Conservation (phyloP, 1,140 invertebrate genomes). For the Temnothorax longispinosus region DNA sequence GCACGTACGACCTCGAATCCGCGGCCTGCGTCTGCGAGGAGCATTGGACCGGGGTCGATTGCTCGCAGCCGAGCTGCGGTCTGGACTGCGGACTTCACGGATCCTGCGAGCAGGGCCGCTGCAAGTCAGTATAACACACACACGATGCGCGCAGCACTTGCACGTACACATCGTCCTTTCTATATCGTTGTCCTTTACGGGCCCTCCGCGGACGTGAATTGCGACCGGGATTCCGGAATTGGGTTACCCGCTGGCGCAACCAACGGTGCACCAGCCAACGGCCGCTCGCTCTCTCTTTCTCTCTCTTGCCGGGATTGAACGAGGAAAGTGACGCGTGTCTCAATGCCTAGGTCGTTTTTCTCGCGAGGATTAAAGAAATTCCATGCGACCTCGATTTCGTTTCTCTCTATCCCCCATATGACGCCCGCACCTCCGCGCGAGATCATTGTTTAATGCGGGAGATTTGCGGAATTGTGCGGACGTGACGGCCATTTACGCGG, state of each 20-base stretch:
- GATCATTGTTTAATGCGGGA: conserved; percentile 42
- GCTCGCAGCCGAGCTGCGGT: conserved; percentile 95
- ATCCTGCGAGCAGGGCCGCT: conserved; percentile 94
- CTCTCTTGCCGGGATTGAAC: conserved; percentile 8
- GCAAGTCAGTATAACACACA: conserved; percentile 85
- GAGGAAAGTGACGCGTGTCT: conserved; percentile 35
- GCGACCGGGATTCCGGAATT: conserved; percentile 45
- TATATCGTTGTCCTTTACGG: conserved; percentile 42
- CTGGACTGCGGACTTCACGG: conserved; percentile 96
- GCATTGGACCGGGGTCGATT: conserved; percentile 95
- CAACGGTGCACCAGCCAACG: neutral
- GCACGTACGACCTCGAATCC: conserved; percentile 94
- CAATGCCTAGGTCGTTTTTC: conserved; percentile 21
- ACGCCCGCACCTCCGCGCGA: neutral
- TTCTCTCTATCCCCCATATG: neutral
- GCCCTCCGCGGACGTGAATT: conserved; percentile 18
- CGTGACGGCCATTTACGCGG: conserved; percentile 29
- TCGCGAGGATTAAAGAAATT: conserved; percentile 31
- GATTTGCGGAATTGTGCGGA: conserved; percentile 46
- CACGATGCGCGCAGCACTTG: neutral
- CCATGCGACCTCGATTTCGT: conserved; percentile 42
- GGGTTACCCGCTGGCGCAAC: conserved; percentile 32
- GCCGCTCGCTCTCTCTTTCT: neutral
- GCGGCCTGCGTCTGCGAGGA: conserved; percentile 95
- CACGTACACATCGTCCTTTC: conserved; percentile 22